A percentile compares a stretch with the other conserved stretches of the same genome.
Evolutionary conservation across 2,113 vertebrate genomes (phyloP).

Genomic region (Sterna hirundo): DNA sequence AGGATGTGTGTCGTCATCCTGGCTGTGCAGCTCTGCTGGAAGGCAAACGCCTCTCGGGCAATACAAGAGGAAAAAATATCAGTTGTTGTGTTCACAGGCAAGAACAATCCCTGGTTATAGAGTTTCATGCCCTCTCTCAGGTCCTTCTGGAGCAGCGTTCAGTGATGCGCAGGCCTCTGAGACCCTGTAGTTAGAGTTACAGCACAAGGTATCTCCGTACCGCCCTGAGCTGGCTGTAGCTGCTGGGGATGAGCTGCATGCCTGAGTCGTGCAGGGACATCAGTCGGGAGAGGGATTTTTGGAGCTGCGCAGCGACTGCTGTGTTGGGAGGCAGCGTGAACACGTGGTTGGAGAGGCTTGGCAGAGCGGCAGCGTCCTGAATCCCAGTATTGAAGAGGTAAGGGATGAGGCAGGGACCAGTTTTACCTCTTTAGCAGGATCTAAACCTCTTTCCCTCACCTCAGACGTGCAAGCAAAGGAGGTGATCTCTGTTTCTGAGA

Average conservation of each 20-base stretch:
- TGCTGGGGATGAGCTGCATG: fast-evolving
- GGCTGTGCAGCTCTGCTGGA: neutral
- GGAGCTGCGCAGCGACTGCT: neutral
- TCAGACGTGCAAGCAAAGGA: neutral
- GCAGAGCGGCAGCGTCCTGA: neutral
- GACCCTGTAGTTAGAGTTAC: neutral
- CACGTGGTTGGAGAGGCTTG: neutral
- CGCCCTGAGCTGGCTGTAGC: neutral
- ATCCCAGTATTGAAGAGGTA: fast-evolving
- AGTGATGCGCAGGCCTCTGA: neutral
- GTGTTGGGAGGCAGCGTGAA: neutral
- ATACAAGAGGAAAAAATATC: neutral
- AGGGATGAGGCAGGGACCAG: neutral
- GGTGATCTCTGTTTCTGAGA: neutral
- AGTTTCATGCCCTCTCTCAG: neutral
- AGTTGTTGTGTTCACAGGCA: neutral
- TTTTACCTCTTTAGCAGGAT: neutral
- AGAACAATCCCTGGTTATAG: neutral
- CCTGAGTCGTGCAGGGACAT: fast-evolving
- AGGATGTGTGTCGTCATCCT: neutral
- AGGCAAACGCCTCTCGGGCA: neutral
- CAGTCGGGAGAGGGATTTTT: neutral
- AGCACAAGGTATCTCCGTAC: fast-evolving
- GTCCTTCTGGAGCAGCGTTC: neutral
- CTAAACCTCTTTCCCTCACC: neutral